phyloP scores from a whole-genome alignment of 2,888 invertebrate genomes.

The Calameuta pallipes region DNA sequence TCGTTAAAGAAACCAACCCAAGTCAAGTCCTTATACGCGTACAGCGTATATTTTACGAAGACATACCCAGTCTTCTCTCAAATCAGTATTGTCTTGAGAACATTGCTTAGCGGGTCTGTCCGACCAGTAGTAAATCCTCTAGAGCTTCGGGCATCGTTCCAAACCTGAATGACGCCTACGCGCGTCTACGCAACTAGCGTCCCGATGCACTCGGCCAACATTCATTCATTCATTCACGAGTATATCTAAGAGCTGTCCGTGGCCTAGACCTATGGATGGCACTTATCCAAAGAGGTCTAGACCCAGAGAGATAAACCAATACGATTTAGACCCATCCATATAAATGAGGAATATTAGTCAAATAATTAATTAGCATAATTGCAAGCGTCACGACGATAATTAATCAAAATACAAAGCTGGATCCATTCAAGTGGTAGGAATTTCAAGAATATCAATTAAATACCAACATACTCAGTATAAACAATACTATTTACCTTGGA shows the following conservation, averaged over 20 bases:
- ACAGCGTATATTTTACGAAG: background rate
- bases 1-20: background rate
- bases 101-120: background rate
- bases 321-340: background rate
- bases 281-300: background rate
- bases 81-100: background rate
- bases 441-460: background rate
- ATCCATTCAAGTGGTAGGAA: background rate
- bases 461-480: background rate
- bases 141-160: constrained; percentile 38
- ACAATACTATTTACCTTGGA: background rate
- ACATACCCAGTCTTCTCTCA: background rate
- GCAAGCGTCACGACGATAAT: background rate
- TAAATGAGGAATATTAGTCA: background rate
- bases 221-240: constrained; percentile 30
- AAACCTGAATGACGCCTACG: constrained; percentile 45
- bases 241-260: background rate
- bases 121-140: constrained; percentile 14
- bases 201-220: constrained; percentile 35
- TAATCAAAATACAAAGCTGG: background rate
- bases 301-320: background rate
- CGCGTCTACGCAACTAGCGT: constrained; percentile 34
- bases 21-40: background rate
- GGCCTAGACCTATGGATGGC: constrained; percentile 4
- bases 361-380: background rate